Conservation (phyloP, 2,113 vertebrate genomes). For the Hucho hucho region DNA sequence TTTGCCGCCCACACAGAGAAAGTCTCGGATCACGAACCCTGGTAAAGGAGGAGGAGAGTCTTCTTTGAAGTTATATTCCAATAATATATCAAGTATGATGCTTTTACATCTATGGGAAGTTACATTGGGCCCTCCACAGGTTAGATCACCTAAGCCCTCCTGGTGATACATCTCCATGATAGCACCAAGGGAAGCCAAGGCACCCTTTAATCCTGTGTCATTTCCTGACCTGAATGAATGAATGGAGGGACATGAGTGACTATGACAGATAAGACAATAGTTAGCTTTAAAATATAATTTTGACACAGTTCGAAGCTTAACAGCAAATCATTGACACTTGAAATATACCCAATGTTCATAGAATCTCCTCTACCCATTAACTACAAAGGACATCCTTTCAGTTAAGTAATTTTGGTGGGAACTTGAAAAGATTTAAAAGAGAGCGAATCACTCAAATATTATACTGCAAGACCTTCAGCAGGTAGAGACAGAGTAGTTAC, state of each 20-base stretch:
- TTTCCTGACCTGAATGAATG: background rate
- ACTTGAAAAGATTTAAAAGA: slow-evolving; percentile 61
- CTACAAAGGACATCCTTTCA: slow-evolving; percentile 59
- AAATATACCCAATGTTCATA: slow-evolving; percentile 41
- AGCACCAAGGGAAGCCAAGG: background rate
- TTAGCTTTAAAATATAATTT: slow-evolving; percentile 44
- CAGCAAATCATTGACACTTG: slow-evolving; percentile 71
- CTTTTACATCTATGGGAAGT: too few relatives aligned
- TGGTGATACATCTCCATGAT: background rate
- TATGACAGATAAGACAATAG: slow-evolving; percentile 33
- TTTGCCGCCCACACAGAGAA: background rate
- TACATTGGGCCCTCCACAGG: too few relatives aligned
- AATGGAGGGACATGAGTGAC: background rate
- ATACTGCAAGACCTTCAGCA: background rate
- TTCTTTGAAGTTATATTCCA: background rate
- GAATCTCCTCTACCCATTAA: slow-evolving; percentile 70
- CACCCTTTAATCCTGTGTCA: background rate
- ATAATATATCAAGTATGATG: too few relatives aligned
- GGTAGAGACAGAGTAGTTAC: background rate
- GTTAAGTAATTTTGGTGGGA: slow-evolving; percentile 48
- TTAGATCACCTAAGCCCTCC: too few relatives aligned
- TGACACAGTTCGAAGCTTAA: slow-evolving; percentile 28
- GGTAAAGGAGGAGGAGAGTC: background rate
- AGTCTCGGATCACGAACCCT: background rate
- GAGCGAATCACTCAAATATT: background rate